A percentile compares a stretch with the other conserved stretches of the same genome.
Evolutionary conservation across 2,888 invertebrate genomes (phyloP).

Genomic region (Ceramica pisi): DNA sequence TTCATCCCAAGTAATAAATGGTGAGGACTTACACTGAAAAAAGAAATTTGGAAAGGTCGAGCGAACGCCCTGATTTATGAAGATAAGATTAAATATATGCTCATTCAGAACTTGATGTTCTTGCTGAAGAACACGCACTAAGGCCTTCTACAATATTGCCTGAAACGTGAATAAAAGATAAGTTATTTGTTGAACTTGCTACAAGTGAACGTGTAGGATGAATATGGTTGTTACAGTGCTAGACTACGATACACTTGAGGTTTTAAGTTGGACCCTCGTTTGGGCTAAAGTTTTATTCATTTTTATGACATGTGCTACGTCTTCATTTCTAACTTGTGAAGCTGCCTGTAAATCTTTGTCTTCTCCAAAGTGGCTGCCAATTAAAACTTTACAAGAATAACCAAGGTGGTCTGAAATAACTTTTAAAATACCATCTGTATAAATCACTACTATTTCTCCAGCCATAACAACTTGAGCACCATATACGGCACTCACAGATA

Average conservation of each 20-base stretch:
- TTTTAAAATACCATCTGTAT: not conserved
- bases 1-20: conserved; percentile 53
- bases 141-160: conserved; percentile 17
- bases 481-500: conserved; percentile 1
- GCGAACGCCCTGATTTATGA: conserved; percentile 54
- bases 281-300: conserved; percentile 6
- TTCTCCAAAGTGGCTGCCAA: not conserved
- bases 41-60: conserved; percentile 46
- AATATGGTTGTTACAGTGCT: conserved; percentile 1
- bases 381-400: not conserved
- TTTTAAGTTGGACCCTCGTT: not conserved
- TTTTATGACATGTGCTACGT: not conserved
- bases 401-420: not conserved
- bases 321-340: not conserved
- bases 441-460: not conserved
- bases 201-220: conserved; percentile 8
- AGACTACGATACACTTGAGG: conserved; percentile 27
- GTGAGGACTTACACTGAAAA: conserved; percentile 42
- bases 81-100: conserved; percentile 49
- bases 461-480: not conserved
- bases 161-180: conserved; percentile 17
- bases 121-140: conserved; percentile 32
- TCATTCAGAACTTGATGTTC: conserved; percentile 26
- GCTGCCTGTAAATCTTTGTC: not conserved
- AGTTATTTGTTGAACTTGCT: conserved; percentile 5